Evolutionary conservation across 2,113 vertebrate species (phyloP), one percentile per base, ranked within the genome.

Genomic region (Callochromis pleurospilus): DNA sequence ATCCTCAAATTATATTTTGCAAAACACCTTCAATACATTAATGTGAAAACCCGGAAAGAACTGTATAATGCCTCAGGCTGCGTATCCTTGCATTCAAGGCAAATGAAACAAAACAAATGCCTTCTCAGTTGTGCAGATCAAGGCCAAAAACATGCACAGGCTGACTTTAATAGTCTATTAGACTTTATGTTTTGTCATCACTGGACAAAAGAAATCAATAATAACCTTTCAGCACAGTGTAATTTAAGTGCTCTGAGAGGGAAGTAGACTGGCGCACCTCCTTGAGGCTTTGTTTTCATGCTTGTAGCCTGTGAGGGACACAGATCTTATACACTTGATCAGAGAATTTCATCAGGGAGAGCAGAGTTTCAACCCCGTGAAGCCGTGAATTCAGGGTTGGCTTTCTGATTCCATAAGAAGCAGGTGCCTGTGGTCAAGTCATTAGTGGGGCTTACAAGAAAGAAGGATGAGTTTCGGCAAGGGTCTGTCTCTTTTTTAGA

Each of bases 391-490:
- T 75, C 3, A 19, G 42, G 24, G 9, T 49, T 75, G 21, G 1
- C 40, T 29, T 75, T 49, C 24, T 65, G 31, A 65, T 26, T 73
- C 40, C 5, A 29, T 75, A 29, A 0, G 4, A 49, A 29, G 42
- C 1, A 29, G 70, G 24, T 47, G 24, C 0, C 5, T 31, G 24
- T 31, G 24, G 15, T 75, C 24, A 75, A 1, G 24, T 47, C 0
- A 10, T 15, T 68, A 45, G 2, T 17, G 38, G 13, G 38, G 2
- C 11, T 26, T 17, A 73, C 8, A 29, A 29, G 40, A 75, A 24
- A 47, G 68, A 73, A 2, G 5, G 40, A 24, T 26, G 24, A 26
- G 40, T 0, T 73, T 42, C 8, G 0, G 40, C 14, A 75, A 26
- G 19, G 19, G 62, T 8, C 19, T 21, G 14, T 47, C 9, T 49